Percentiles rank a stretch among this genome's conserved stretches.
Conservation (phyloP, 2,113 vertebrate genomes). For the Mystacornis crossleyi region DNA sequence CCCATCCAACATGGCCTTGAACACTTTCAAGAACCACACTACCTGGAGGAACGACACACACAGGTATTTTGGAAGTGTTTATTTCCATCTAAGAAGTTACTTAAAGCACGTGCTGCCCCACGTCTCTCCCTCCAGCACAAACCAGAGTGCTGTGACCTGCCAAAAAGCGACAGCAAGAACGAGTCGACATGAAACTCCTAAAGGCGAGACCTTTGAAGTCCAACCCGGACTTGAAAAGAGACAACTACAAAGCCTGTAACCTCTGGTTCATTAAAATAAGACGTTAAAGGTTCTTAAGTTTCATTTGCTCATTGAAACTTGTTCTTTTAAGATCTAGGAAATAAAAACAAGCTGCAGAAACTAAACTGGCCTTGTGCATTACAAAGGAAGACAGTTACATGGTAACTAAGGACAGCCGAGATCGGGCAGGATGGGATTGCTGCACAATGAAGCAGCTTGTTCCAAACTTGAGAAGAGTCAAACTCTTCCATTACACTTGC, state of each 20-base stretch:
- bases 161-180: neutral
- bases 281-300: neutral
- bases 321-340: neutral
- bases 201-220: slow-evolving; percentile 29
- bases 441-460: neutral
- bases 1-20: neutral
- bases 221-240: neutral
- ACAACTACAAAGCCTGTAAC: neutral
- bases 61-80: neutral
- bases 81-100: neutral
- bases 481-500: neutral
- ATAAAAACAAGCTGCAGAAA: neutral
- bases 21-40: neutral
- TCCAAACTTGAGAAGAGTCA: neutral
- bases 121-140: neutral
- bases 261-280: slow-evolving; percentile 16
- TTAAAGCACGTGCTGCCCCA: neutral
- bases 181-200: neutral
- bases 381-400: neutral
- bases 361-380: neutral
- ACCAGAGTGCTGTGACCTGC: neutral
- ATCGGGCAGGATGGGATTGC: fast-evolving
- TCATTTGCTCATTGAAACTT: neutral
- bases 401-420: neutral
- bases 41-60: neutral